Evolutionary conservation across 2,888 invertebrate species (phyloP).

Genomic region (Nyleta sp.): DNA sequence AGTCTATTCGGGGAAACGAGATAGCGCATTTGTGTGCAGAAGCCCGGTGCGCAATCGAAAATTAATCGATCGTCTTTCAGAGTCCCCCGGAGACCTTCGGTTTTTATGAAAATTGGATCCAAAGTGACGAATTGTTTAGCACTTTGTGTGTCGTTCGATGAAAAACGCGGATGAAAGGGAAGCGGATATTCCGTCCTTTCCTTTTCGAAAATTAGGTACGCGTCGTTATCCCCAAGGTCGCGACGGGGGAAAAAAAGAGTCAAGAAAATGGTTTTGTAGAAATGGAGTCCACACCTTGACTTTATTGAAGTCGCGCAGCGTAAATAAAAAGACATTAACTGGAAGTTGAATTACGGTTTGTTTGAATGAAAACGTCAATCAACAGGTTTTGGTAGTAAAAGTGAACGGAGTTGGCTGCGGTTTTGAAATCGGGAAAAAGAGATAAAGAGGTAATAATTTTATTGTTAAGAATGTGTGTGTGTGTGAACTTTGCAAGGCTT

Average conservation of each 20-base stretch:
- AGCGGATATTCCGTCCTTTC: background rate
- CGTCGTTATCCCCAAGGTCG: slow-evolving; percentile 37
- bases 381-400: slow-evolving; percentile 27
- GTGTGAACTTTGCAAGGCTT: too few relatives aligned
- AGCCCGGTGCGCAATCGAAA: background rate
- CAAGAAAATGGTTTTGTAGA: slow-evolving; percentile 4
- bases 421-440: slow-evolving; percentile 1
- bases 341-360: slow-evolving; percentile 9
- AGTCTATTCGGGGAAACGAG: background rate
- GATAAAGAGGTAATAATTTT: background rate
- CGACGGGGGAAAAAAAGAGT: background rate
- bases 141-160: slow-evolving; percentile 16
- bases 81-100: background rate
- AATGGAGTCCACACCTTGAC: slow-evolving; percentile 5
- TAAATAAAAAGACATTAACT: slow-evolving; percentile 24
- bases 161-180: slow-evolving; percentile 8
- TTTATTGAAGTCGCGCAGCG: slow-evolving; percentile 12
- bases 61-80: slow-evolving; percentile 15
- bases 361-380: slow-evolving; percentile 31
- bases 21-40: slow-evolving; percentile 9
- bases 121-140: slow-evolving; percentile 11
- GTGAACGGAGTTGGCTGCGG: slow-evolving; percentile 1
- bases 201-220: background rate
- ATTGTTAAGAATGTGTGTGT: slow-evolving; percentile 45
- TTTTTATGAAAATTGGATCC: slow-evolving; percentile 30